phyloP scores from a whole-genome alignment of 1,140 invertebrate genomes.

The Drosophila quadrilineata region DNA sequence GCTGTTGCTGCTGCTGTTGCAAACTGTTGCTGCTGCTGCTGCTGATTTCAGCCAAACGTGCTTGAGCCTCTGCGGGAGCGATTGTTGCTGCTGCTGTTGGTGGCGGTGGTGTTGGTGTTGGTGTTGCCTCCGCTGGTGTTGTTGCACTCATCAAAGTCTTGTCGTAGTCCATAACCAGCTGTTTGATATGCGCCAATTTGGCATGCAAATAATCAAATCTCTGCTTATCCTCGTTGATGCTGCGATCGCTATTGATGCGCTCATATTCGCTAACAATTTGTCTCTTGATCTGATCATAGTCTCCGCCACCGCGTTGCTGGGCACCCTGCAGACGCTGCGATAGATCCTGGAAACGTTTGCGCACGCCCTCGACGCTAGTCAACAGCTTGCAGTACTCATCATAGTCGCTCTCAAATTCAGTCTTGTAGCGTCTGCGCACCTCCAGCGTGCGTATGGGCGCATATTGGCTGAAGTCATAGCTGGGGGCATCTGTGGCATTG shows the following conservation, averaged over 20 bases:
- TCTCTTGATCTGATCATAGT: constrained; percentile 83
- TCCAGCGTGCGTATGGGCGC: constrained; percentile 88
- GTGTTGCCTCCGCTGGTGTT: neutral
- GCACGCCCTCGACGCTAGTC: constrained; percentile 88
- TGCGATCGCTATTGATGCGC: constrained; percentile 87
- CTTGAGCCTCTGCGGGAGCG: too few species aligned
- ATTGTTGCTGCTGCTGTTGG: constrained; percentile 3
- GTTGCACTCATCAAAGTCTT: constrained; percentile 71
- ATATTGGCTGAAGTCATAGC: constrained; percentile 86
- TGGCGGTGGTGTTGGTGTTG: constrained; percentile 1
- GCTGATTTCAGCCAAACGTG: too few species aligned
- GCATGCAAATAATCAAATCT: constrained; percentile 93
- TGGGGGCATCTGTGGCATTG: constrained; percentile 47
- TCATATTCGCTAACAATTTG: constrained; percentile 92
- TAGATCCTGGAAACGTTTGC: constrained; percentile 88
- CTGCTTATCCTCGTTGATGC: constrained; percentile 86
- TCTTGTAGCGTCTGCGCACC: constrained; percentile 92
- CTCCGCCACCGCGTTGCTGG: constrained; percentile 47
- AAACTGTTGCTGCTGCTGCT: constrained; percentile 4
- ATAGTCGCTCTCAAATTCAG: constrained; percentile 93
- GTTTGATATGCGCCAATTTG: constrained; percentile 95
- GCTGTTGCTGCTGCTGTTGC: constrained; percentile 6
- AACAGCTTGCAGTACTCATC: constrained; percentile 91
- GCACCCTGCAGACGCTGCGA: constrained; percentile 73
- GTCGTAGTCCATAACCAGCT: constrained; percentile 91